Evolutionary conservation across 2,888 invertebrate species (phyloP), one percentile per base, ranked within the genome.

Genomic region (Oligia fasciuncula): DNA sequence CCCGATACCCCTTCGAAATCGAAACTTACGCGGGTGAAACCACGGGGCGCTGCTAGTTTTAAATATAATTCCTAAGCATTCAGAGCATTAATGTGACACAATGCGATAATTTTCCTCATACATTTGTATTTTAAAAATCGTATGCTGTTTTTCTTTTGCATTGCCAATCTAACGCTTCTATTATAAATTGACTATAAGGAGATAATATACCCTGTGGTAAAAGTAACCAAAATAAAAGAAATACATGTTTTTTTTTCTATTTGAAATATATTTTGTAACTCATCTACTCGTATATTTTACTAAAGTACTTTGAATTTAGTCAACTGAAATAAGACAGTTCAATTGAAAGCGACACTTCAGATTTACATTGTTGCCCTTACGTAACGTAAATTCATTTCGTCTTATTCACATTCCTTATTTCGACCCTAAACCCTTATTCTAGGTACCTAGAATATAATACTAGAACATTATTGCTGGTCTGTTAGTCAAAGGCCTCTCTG

Each of bases 381-480:
- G 14, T 49, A 49, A 66, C 40, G 14, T 43, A 14, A 66, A 65
- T 77, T 77, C 4, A 70, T 68, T 78, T 63, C n/a, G 35, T 77
- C 35, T 65, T 51, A 71, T 71, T 54, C 13, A 72, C 71, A 84
- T 82, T 78, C 71, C 71, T 74, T 74, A 40, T 29, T 54, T 14
- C 14, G 49, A 49, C 70, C 79, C 71, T 82, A 4, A n/a, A 46
- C 13, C 57, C 19, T 66, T 49, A 60, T 62, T 63, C 62, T 79
- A 76, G 54, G n/a, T 63, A 29, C 29, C 29, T 29, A 14, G 9
- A 71, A 66, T 63, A 76, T 13, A 62, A 65, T 69, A 66, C 63
- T 67, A 23, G n/a, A 23, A 62, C 29, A 81, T 84, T 78, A 73
- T 43, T 49, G 19, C 29, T 14, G 66, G 65, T 73, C 62, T 76